Percentiles rank a stretch among this genome's conserved stretches.
phyloP scores from a whole-genome alignment of 1,140 invertebrate species.

The Monomorium pharaonis region DNA sequence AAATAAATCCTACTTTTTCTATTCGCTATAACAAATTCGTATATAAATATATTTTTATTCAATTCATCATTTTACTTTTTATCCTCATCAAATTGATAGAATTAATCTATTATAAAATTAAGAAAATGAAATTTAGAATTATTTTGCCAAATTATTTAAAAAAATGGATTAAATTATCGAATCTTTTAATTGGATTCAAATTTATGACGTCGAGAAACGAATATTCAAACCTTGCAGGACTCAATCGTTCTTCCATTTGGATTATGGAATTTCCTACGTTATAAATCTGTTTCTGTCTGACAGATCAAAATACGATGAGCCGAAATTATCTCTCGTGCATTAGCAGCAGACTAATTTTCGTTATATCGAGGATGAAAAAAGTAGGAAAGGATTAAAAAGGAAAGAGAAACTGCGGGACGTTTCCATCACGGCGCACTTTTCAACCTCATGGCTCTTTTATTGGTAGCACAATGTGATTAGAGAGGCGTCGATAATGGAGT shows the following conservation, averaged over 20 bases:
- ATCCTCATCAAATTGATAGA: not conserved
- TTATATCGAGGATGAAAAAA: not conserved
- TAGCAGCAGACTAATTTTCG: conserved; percentile 41
- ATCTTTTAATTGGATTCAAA: not conserved
- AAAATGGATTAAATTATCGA: not conserved
- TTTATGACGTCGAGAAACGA: not conserved
- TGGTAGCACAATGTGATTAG: conserved; percentile 52
- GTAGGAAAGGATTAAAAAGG: conserved; percentile 7
- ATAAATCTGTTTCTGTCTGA: conserved; percentile 2
- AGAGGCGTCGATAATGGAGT: conserved; percentile 63
- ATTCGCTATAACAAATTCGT: not conserved
- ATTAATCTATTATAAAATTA: not conserved
- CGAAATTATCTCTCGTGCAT: conserved; percentile 37
- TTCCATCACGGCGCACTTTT: conserved; percentile 54
- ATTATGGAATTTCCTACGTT: not conserved
- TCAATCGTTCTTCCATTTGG: not conserved
- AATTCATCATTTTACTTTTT: not conserved
- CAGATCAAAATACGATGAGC: conserved; percentile 39
- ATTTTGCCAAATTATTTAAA: not conserved
- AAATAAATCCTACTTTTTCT: not conserved
- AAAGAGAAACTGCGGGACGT: conserved; percentile 3
- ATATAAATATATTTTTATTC: not conserved
- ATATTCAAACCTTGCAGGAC: not conserved
- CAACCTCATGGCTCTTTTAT: conserved; percentile 53
- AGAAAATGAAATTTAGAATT: not conserved